phyloP scores from a whole-genome alignment of 2,888 invertebrate genomes.

The Phania funesta region DNA sequence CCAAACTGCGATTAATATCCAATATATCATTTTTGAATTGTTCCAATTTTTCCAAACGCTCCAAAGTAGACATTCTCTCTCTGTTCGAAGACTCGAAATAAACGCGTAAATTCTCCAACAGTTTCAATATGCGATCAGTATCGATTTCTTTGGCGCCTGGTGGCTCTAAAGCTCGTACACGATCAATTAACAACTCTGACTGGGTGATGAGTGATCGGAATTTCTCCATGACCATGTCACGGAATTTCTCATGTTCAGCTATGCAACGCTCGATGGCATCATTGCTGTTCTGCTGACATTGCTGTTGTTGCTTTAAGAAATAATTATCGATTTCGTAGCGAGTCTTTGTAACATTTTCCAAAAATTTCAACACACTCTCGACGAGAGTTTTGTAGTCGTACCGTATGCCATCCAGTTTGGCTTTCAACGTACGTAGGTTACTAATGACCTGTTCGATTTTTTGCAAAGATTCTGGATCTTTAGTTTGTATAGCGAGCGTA shows the following conservation, averaged over 20 bases:
- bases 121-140: conserved; percentile 84
- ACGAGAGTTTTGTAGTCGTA: conserved; percentile 87
- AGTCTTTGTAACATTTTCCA: conserved; percentile 84
- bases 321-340: conserved; percentile 83
- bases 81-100: conserved; percentile 85
- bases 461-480: conserved; percentile 82
- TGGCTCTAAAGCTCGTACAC: conserved; percentile 87
- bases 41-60: conserved; percentile 85
- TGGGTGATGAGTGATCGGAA: conserved; percentile 85
- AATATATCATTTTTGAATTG: conserved; percentile 86
- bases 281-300: conserved; percentile 74
- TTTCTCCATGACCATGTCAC: conserved; percentile 84
- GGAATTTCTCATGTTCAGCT: conserved; percentile 84
- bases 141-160: conserved; percentile 85
- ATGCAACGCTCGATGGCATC: conserved; percentile 82
- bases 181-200: conserved; percentile 85
- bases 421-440: conserved; percentile 85
- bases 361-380: conserved; percentile 86
- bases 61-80: conserved; percentile 83
- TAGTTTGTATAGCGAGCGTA: conserved; percentile 84
- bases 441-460: conserved; percentile 84
- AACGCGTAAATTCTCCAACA: conserved; percentile 83
- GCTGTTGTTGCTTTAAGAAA: conserved; percentile 78
- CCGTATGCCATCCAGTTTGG: conserved; percentile 84
- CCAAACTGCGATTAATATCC: conserved; percentile 86